Evolutionary conservation across 1,140 invertebrate species (phyloP).

Genomic region (Ridgeia piscesae): DNA sequence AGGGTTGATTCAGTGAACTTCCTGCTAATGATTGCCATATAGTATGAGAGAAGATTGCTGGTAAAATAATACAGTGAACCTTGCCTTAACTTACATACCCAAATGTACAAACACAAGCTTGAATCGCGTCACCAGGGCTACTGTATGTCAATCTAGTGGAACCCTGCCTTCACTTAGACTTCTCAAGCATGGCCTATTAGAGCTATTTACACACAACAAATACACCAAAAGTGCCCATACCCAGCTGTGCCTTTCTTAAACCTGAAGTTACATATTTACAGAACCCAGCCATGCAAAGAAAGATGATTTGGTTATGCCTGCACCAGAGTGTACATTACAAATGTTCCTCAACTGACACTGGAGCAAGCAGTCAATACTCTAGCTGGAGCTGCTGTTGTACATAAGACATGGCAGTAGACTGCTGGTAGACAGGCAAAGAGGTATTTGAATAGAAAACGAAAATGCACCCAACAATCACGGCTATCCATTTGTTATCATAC

Average conservation of each 20-base stretch:
- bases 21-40: too few relatives aligned
- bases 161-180: neutral
- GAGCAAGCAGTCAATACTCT: neutral
- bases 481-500: neutral
- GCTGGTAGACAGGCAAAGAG: neutral
- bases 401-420: neutral
- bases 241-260: neutral
- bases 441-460: too few relatives aligned
- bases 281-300: neutral
- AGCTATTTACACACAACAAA: neutral
- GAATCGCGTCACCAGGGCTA: too few relatives aligned
- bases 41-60: too few relatives aligned
- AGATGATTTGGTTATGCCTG: neutral
- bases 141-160: too few relatives aligned
- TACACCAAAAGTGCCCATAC: neutral
- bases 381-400: neutral
- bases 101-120: too few relatives aligned
- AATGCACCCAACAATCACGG: neutral
- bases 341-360: neutral
- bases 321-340: neutral
- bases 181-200: neutral
- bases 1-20: too few relatives aligned
- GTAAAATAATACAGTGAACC: too few relatives aligned
- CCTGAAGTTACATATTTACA: neutral
- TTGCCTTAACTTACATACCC: too few relatives aligned